These are phyloP conservation scores for Clupea harengus DNA, from an alignment of 2,113 vertebrate genomes.

Conservation along the genomic window DNA sequence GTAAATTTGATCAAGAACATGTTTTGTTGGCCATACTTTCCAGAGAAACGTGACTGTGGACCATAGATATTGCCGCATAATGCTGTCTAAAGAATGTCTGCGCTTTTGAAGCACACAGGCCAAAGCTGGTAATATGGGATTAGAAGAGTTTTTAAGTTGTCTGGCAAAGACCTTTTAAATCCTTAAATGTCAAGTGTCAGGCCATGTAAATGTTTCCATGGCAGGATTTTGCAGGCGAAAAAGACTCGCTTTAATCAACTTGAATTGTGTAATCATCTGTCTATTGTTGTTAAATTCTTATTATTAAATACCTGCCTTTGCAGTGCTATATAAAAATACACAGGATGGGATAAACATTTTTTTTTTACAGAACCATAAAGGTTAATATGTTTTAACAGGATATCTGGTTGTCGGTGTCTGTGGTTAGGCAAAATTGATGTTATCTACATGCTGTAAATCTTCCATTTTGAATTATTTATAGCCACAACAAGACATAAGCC, in stretches of 20 bases:
- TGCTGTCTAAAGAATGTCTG: background rate
- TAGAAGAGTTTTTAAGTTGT: background rate
- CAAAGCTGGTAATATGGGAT: background rate
- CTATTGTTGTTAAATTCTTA: too few species aligned
- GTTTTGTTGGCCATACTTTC: background rate
- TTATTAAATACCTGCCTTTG: background rate
- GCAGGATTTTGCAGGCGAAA: too few species aligned
- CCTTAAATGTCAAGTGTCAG: background rate
- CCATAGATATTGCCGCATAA: background rate
- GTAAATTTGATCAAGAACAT: background rate
- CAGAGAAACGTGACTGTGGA: background rate
- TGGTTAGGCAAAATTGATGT: background rate
- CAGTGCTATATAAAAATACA: background rate
- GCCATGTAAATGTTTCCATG: background rate
- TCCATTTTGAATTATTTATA: background rate
- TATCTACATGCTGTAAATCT: background rate
- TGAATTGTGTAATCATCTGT: too few species aligned
- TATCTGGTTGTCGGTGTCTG: background rate
- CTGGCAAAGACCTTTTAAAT: background rate
- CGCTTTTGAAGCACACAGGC: background rate
- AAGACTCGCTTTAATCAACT: too few species aligned
- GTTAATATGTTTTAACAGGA: background rate
- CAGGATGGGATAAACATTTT: background rate
- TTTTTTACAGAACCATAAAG: background rate
- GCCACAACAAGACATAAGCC: background rate